Percentiles rank a stretch among this genome's conserved stretches.
Conservation (phyloP, 2,888 invertebrate genomes). For the Meghimatium bilineatum region DNA sequence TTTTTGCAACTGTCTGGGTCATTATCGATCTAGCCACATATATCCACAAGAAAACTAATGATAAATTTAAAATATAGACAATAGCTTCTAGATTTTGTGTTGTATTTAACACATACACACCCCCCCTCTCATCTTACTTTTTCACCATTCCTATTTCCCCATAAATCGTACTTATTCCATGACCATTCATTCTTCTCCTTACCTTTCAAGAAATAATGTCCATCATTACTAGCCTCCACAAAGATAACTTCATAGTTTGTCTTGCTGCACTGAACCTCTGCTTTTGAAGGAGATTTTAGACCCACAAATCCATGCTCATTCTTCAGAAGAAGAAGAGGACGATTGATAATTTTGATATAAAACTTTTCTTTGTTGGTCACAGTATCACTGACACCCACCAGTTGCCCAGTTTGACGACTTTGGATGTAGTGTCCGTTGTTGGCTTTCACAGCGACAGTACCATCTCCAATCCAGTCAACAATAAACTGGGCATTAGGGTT, state of each 20-base stretch:
- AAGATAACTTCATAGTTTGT: constrained; percentile 94
- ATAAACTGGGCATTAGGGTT: constrained; percentile 83
- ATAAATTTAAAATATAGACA: too few species aligned
- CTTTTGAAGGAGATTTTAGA: constrained; percentile 86
- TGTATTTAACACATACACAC: too few species aligned
- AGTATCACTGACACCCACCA: constrained; percentile 90
- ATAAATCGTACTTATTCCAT: too few species aligned
- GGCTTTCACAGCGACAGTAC: constrained; percentile 92
- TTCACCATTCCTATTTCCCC: too few species aligned
- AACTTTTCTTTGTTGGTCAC: constrained; percentile 93
- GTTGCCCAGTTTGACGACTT: constrained; percentile 94
- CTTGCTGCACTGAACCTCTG: constrained; percentile 91
- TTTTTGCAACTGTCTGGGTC: too few species aligned
- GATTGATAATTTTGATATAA: constrained; percentile 83
- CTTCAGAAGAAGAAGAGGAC: constrained; percentile 94
- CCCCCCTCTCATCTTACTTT: too few species aligned
- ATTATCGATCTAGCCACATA: too few species aligned
- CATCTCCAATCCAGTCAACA: constrained; percentile 93
- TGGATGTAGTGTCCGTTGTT: constrained; percentile 95
- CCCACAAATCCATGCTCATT: constrained; percentile 98
- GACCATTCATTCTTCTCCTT: constrained; percentile 56
- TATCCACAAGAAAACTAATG: too few species aligned
- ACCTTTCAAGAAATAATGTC: constrained; percentile 94
- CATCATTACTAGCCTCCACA: constrained; percentile 89
- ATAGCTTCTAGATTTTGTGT: too few species aligned